phyloP scores from a whole-genome alignment of 1,140 invertebrate genomes.

The Cyclina sinensis region DNA sequence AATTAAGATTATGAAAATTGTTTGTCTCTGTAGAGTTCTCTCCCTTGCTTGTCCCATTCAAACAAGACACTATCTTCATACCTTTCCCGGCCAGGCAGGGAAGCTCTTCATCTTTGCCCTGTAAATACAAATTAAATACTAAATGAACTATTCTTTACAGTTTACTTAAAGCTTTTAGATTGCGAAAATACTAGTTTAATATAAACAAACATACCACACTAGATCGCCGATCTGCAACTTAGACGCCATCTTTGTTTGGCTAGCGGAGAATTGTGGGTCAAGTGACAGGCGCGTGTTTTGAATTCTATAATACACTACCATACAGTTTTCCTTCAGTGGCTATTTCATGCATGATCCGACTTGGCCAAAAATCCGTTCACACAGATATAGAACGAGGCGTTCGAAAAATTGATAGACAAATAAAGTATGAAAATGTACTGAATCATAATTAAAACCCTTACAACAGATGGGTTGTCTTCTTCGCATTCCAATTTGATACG shows the following conservation, averaged over 20 bases:
- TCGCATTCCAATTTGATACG: too few species aligned
- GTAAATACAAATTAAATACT: slow-evolving; percentile 84
- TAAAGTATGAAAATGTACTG: too few species aligned
- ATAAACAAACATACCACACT: slow-evolving; percentile 89
- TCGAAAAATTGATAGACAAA: too few species aligned
- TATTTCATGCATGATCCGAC: too few species aligned
- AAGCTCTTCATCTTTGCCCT: slow-evolving; percentile 99
- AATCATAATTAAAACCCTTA: too few species aligned
- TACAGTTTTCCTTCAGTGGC: not conserved
- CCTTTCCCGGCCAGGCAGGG: slow-evolving; percentile 96
- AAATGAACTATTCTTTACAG: slow-evolving; percentile 26
- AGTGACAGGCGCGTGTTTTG: slow-evolving; percentile 50
- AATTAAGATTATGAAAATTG: not conserved
- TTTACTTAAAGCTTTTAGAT: not conserved
- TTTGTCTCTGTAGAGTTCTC: not conserved
- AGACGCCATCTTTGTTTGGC: slow-evolving; percentile 88
- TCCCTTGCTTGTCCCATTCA: slow-evolving; percentile 36
- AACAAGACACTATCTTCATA: slow-evolving; percentile 87
- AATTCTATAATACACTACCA: slow-evolving; percentile 7
- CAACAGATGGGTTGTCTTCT: too few species aligned
- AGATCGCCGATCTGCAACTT: slow-evolving; percentile 91
- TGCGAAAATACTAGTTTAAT: slow-evolving; percentile 78
- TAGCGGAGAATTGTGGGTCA: slow-evolving; percentile 74
- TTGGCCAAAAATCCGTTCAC: too few species aligned
- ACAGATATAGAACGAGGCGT: too few species aligned